phyloP scores from a whole-genome alignment of 2,113 vertebrate genomes.

The Saimiri boliviensis region DNA sequence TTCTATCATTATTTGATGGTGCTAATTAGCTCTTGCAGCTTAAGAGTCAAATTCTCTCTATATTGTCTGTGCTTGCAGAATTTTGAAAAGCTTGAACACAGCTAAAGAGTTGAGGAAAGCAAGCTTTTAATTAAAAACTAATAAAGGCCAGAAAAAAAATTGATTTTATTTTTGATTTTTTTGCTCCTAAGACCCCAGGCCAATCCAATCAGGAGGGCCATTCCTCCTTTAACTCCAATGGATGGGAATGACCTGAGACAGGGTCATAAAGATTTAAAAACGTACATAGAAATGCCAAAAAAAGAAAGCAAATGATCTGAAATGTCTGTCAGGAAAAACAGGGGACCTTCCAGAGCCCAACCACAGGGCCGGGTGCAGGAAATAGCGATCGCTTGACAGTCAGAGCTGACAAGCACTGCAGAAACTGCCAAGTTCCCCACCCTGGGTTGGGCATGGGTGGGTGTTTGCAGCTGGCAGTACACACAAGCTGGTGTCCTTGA shows the following conservation, averaged over 20 bases:
- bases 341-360: conserved; percentile 41
- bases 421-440: conserved; percentile 61
- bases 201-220: not conserved
- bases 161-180: not conserved
- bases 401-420: conserved; percentile 58
- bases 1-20: conserved; percentile 16
- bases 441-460: not conserved
- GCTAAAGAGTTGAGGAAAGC: not conserved
- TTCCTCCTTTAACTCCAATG: not conserved
- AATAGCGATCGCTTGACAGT: conserved; percentile 47
- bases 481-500: not conserved
- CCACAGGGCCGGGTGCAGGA: conserved; percentile 77
- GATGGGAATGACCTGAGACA: not conserved
- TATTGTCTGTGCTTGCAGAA: conserved; percentile 40
- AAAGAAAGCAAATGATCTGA: not conserved
- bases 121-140: conserved; percentile 59
- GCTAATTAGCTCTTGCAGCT: conserved; percentile 48
- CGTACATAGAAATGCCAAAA: not conserved
- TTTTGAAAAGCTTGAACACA: not conserved
- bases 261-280: not conserved
- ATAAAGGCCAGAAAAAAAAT: conserved; percentile 3
- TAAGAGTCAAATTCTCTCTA: not conserved
- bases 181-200: not conserved
- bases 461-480: not conserved
- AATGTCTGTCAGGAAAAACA: not conserved